Evolutionary conservation across 2,888 invertebrate species (phyloP).

Genomic region (Brachyptera risi): DNA sequence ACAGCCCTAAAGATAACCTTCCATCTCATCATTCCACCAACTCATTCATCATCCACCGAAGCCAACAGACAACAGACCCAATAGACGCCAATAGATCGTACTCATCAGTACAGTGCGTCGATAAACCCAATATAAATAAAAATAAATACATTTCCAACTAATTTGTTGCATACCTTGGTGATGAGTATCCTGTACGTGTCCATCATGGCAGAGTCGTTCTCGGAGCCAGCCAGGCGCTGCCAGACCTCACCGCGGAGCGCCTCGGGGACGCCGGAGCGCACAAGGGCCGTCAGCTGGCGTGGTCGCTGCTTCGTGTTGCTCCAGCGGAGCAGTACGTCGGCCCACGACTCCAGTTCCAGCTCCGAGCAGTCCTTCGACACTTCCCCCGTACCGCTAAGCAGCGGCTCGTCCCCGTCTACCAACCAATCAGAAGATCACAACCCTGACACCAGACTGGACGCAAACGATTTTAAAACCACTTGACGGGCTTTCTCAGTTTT

Average conservation of each 20-base stretch:
- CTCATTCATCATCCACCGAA: too few species aligned
- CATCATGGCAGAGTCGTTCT: conserved; percentile 78
- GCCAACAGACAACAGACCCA: too few species aligned
- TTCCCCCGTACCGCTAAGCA: conserved; percentile 95
- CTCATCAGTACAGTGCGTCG: too few species aligned
- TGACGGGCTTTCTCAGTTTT: too few species aligned
- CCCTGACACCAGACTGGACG: too few species aligned
- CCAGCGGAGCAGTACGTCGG: conserved; percentile 76
- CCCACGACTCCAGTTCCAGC: conserved; percentile 90
- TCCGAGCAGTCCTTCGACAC: conserved; percentile 96
- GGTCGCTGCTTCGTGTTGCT: conserved; percentile 63
- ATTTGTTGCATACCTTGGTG: conserved; percentile 89
- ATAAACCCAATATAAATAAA: conserved; percentile 7
- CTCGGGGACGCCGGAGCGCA: conserved; percentile 89
- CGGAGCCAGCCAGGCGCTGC: conserved; percentile 89
- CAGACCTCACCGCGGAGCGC: conserved; percentile 95
- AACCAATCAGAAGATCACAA: too few species aligned
- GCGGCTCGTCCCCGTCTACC: conserved; percentile 85
- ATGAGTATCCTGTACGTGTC: conserved; percentile 90
- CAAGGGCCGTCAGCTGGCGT: conserved; percentile 72
- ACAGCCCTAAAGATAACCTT: too few species aligned
- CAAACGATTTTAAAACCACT: too few species aligned
- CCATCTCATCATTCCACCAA: too few species aligned
- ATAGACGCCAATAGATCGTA: too few species aligned
- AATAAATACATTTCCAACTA: neutral